A percentile compares a stretch with the other conserved stretches of the same genome.
These are phyloP conservation scores for Cataglyphis livida DNA, from an alignment of 2,888 invertebrate species.

Conservation along the genomic window DNA sequence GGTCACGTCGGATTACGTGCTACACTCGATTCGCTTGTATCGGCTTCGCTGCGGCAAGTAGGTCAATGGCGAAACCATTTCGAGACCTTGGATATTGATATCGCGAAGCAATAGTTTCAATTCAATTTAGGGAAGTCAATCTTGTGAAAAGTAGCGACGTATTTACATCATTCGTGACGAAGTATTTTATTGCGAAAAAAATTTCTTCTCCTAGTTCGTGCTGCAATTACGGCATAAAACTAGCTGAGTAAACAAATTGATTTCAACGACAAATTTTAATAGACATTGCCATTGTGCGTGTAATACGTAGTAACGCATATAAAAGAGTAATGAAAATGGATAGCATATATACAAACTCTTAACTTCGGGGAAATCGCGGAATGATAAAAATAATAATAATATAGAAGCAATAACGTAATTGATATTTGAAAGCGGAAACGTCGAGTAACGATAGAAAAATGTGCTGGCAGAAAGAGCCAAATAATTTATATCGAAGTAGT, in stretches of 20 bases:
- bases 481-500: constrained; percentile 42
- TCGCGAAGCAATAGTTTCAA: constrained; percentile 44
- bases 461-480: constrained; percentile 18
- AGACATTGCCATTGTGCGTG: constrained; percentile 18
- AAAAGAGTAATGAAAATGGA: constrained; percentile 44
- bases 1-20: constrained; percentile 52
- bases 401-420: constrained; percentile 51
- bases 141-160: constrained; percentile 26
- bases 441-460: constrained; percentile 39
- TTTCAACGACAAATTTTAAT: constrained; percentile 22
- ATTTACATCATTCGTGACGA: constrained; percentile 29
- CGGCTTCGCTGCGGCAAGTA: constrained; percentile 52
- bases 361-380: not conserved
- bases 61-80: constrained; percentile 56
- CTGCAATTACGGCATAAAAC: constrained; percentile 26
- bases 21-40: constrained; percentile 49
- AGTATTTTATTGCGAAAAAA: constrained; percentile 42
- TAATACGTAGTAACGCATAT: not conserved
- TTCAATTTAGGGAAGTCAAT: constrained; percentile 35
- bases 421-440: constrained; percentile 49
- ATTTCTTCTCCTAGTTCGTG: not conserved
- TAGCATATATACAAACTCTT: not conserved
- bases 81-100: constrained; percentile 50
- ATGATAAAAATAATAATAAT: constrained; percentile 39
- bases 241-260: constrained; percentile 27